Base-by-base conservation (phyloP, 1,140 invertebrate species). In the Papilio machaon region DNA sequence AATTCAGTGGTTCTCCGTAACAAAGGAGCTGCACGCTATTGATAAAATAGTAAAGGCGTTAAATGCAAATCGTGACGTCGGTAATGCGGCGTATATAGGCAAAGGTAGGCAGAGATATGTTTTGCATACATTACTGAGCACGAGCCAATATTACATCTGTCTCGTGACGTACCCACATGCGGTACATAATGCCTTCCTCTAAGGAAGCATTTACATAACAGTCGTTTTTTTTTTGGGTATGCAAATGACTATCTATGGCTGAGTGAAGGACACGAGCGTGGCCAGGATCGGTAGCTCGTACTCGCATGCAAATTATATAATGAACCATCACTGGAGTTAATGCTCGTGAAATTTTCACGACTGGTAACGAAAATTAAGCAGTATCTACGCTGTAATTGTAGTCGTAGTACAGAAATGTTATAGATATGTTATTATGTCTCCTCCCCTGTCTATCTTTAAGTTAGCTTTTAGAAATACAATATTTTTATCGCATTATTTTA, bases 111-210 rank as follows among this genome's bases (percentile, higher is more conserved):
- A 76, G 67, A 60, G 79, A 64, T 82, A 86, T 86, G 85, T 86
- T 86, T 86, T 85, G 84, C 82, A 85, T 85, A 82, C 54, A 83
- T 85, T 85, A 82, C 47, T 67, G 52, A 67, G 83, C 84, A 85
- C 86, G 86, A 87, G 86, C 76, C 83, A 80, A 83, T 81, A 83
- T 76, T 79, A 82, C 52, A 77, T 81, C 78, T 84, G 84, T 84
- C 83, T 83, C 81, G 83, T 85, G 84, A 84, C 81, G 81, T 73
- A 80, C 43, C 73, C 80, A 79, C 82, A 79, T 70, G 77, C 77
- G 77, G 54, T 79, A 81, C 78, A 82, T 81, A 86, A 82, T 85
- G 79, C 83, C 80, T 82, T 82, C 79, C 80, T 83, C 77, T 73
- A 43, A 84, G 77, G 73, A 80, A 75, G 75, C 46, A 84, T 84